These are phyloP conservation scores for Harpegnathos saltator DNA, from an alignment of 1,140 invertebrate species.

Conservation along the genomic window DNA sequence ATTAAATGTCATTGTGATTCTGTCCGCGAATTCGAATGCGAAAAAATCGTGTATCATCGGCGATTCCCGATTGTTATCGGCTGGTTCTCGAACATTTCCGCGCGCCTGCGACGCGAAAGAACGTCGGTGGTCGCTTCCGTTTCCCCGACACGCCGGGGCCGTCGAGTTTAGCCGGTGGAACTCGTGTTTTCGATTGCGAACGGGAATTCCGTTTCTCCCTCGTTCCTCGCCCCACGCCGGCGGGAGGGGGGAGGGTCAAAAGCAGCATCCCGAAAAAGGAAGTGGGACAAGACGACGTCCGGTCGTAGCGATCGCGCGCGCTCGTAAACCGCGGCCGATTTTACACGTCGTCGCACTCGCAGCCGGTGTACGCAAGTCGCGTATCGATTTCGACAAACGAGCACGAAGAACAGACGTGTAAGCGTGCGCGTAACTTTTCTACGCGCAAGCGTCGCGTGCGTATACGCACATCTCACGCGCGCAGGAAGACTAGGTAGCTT, in stretches of 20 bases:
- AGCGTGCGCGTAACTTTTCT: constrained; percentile 20
- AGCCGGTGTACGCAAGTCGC: constrained; percentile 51
- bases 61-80: neutral
- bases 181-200: neutral
- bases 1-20: constrained; percentile 5
- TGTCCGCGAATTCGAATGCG: neutral
- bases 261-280: too few species aligned
- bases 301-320: too few species aligned
- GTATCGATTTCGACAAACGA: constrained; percentile 72
- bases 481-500: constrained; percentile 34
- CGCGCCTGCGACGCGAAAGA: neutral
- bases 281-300: too few species aligned
- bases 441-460: constrained; percentile 36
- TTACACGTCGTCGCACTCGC: constrained; percentile 51
- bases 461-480: neutral
- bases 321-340: too few species aligned
- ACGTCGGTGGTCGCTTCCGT: neutral
- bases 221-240: too few species aligned
- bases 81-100: too few species aligned
- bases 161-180: neutral
- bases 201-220: neutral
- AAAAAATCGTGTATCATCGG: constrained; percentile 1
- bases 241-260: too few species aligned
- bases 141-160: too few species aligned
- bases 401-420: constrained; percentile 61